Percentiles rank a stretch among this genome's conserved stretches.
phyloP scores from a whole-genome alignment of 2,797 vertebrate genomes.

The Smutsia gigantea region DNA sequence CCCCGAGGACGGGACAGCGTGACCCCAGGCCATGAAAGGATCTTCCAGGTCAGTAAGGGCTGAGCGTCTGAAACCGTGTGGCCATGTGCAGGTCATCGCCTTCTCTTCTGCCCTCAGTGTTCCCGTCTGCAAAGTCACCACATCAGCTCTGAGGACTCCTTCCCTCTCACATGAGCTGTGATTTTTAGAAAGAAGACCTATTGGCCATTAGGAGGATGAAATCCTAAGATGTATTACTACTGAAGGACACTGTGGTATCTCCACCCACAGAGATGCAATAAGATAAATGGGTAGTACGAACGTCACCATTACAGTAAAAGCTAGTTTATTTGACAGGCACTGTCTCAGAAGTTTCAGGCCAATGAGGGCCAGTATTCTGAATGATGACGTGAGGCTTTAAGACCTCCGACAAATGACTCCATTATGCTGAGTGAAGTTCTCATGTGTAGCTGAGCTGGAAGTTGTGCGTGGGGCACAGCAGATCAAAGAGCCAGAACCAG shows the following conservation, averaged over 20 bases:
- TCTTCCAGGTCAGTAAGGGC: neutral
- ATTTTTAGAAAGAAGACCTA: neutral
- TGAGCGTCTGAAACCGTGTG: rapidly evolving
- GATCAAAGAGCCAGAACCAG: neutral
- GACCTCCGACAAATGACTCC: neutral
- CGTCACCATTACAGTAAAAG: conserved; percentile 23
- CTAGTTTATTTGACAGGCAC: conserved; percentile 10
- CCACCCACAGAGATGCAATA: neutral
- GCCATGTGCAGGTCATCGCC: rapidly evolving
- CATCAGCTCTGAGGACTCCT: neutral
- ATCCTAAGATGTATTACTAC: neutral
- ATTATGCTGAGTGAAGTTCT: neutral
- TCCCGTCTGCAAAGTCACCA: neutral
- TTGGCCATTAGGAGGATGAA: neutral
- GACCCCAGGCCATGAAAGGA: neutral
- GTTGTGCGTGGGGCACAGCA: rapidly evolving
- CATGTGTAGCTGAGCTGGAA: neutral
- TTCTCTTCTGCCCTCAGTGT: rapidly evolving
- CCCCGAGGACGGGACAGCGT: neutral
- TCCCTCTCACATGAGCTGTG: neutral
- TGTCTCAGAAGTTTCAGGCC: neutral
- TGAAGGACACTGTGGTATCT: neutral
- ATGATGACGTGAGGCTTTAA: neutral
- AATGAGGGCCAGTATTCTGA: neutral
- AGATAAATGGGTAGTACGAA: neutral